Evolutionary conservation across 92 coral and sea anemone genomes (phyloP), one percentile per base, ranked within the genome.

Genomic region (Epizoanthus scotinus): DNA sequence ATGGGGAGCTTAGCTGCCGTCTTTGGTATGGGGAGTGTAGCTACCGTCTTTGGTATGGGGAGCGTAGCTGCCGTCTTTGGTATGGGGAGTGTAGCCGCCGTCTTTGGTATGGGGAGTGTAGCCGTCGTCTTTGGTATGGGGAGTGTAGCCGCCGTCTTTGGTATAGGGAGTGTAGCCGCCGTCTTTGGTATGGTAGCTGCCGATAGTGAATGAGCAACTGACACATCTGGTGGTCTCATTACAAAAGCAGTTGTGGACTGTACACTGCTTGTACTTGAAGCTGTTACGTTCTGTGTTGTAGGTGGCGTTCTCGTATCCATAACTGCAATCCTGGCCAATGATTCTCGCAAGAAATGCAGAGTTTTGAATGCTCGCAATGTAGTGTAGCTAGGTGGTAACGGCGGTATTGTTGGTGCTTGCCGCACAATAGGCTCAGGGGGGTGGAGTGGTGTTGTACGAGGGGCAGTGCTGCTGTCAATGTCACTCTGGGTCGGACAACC

Each of bases 331-430:
- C 65, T 52, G 22, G 91, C 82, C 27, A 95, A 78, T 27, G 86
- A 87, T 38, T 88, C 91, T 47, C 86, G 87, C 29, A 85, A 82
- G 6, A 67, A 69, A n/a, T 80, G 73, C 68, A 95, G 83, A 24
- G 83, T 79, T 61, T 88, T 83, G 72, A 93, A 87, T 0, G 92
- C 93, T 70, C 61, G 87, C 47, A 95, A 69, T 21, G 99, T 95
- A 27, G 96, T 89, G 38, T 71, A 70, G 38, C 91, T 85, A 2
- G 99, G 99, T 27, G 99, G 99, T 54, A 95, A 93, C 24, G 96
- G 96, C 3, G 99, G 99, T 58, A 95, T 90, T 3, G 71, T 70
- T 29, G 95, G 91, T n/a, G 73, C 88, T 19, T 84, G 88, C 40
- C 77, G 70, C 13, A n/a, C 53, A 27, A 7, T 13, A 10, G 13